phyloP scores from a whole-genome alignment of 2,113 vertebrate species.

The Microcebus jonahi region DNA sequence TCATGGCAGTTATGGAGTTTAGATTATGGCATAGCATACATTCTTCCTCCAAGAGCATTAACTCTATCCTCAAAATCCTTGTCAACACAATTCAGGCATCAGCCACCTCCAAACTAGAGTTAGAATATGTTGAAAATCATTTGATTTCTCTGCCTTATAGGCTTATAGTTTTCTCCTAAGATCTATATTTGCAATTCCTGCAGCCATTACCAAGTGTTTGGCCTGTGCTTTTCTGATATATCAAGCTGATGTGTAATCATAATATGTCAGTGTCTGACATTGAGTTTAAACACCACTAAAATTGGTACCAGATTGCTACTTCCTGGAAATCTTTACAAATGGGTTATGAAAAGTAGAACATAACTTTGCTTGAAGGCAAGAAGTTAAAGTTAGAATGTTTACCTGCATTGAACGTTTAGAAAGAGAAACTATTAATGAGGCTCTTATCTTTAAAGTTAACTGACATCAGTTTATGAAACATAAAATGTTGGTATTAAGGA shows the following conservation, averaged over 20 bases:
- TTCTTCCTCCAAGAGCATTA: neutral
- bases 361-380: slow-evolving; percentile 69
- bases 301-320: slow-evolving; percentile 66
- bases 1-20: neutral
- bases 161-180: slow-evolving; percentile 22
- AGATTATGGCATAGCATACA: neutral
- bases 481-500: neutral
- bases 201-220: slow-evolving; percentile 25
- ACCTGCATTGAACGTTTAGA: slow-evolving; percentile 48
- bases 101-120: neutral
- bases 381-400: slow-evolving; percentile 69
- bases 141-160: neutral
- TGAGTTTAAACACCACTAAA: slow-evolving; percentile 54
- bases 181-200: slow-evolving; percentile 15
- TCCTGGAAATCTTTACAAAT: slow-evolving; percentile 63
- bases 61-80: neutral
- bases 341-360: slow-evolving; percentile 66
- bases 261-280: slow-evolving; percentile 26
- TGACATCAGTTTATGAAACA: slow-evolving; percentile 44
- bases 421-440: slow-evolving; percentile 46
- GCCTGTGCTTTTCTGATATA: neutral
- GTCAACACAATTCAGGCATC: neutral
- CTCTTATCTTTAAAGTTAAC: slow-evolving; percentile 36
- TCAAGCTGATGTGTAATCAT: slow-evolving; percentile 7
- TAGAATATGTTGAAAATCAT: slow-evolving; percentile 5